Base-by-base conservation (phyloP, 1,140 invertebrate species). In the Caenorhabditis remanei region DNA sequence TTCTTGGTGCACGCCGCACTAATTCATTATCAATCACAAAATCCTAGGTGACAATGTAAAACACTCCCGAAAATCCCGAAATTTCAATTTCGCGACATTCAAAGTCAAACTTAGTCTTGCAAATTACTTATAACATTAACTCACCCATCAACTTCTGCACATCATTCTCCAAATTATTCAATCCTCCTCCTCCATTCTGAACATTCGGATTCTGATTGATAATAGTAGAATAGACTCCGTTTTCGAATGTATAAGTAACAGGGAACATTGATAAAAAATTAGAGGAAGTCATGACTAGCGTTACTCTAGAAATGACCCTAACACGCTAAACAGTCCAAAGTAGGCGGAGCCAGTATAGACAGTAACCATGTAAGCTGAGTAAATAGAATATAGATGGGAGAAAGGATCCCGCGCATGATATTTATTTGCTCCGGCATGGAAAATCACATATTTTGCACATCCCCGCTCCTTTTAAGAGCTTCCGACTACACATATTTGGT, bases 261-360 rank as follows among this genome's bases (percentile, higher is more conserved):
- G 71, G 71, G n/a, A 79, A 79, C 71, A 79, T 79, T n/a, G 46
- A 32, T 46, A 79, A 24, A 50, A 79, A 79, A 41, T 79, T 71
- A 8, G 61, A 65, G 9, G 24, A 32, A 32, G 6, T 71, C 11
- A 19, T 46, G 46, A 43, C 41, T 71, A 32, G 32, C 32, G 1
- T 71, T 19, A 46, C 65, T 46, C n/a, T 14, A 40, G 14, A 58
- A 46, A 8, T 8, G 16, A 71, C 41, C 14, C 6, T 9, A 40
- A 7, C 11, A 16, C 3, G 40, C n/a, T 46, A 71, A 71, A 71
- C 40, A 71, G 65, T 43, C 9, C 46, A 46, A 71, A 16, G 32
- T 65, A 41, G 65, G 65, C 65, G 65, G 65, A 46, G 65, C 41
- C 65, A 41, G 50, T 53, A 4, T 32, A 58, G 19, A 71, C 65